Percentiles rank a stretch among this genome's conserved stretches.
Conservation (phyloP, 2,113 vertebrate genomes). For the Cheilinus undulatus region DNA sequence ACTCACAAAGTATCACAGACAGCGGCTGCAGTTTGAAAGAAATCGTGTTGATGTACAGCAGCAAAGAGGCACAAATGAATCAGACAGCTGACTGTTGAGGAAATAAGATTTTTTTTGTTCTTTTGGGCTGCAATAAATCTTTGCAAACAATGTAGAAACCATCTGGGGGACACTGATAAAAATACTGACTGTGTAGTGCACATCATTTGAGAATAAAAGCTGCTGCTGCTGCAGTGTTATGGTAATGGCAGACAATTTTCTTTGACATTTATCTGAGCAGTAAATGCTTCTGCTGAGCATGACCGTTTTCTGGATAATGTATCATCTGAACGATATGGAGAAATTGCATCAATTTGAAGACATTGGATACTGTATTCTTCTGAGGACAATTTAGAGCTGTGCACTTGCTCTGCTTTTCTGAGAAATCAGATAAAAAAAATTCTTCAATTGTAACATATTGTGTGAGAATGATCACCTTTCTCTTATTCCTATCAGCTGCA, state of each 20-base stretch:
- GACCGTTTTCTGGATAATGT: background rate
- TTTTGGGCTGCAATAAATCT: constrained; percentile 2
- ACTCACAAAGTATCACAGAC: constrained; percentile 7
- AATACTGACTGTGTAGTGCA: background rate
- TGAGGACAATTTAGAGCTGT: background rate
- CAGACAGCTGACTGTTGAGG: background rate
- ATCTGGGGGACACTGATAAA: constrained; percentile 8
- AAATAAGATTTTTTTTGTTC: constrained; percentile 20
- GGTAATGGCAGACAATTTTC: background rate
- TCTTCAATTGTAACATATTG: no score
- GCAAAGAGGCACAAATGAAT: background rate
- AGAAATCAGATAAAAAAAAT: background rate
- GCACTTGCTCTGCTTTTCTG: background rate
- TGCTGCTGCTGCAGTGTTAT: background rate
- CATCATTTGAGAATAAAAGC: constrained; percentile 2
- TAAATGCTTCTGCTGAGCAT: constrained; percentile 3
- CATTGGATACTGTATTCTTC: background rate
- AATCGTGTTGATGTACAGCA: background rate
- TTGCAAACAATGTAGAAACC: constrained; percentile 18
- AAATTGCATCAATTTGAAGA: background rate
- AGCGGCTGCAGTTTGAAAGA: background rate
- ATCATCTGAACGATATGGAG: background rate
- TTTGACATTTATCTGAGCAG: background rate
- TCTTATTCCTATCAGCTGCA: no score
- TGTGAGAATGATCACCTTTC: no score